Base-by-base conservation (phyloP, 2,888 invertebrate species). In the Tiliacea citrago region DNA sequence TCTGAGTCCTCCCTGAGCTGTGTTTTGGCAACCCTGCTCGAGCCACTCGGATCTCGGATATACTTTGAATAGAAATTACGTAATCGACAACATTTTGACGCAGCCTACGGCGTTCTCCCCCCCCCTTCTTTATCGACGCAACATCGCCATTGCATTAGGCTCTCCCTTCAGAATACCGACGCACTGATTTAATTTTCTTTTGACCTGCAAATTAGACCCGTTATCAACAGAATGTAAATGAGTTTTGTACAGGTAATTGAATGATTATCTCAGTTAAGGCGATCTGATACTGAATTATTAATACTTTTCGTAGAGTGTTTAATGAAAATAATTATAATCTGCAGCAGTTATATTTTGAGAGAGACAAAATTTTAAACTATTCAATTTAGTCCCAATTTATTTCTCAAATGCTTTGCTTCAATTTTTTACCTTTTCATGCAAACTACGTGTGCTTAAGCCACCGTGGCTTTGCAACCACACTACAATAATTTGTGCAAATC, bases 21-120 rank as follows among this genome's bases (percentile, higher is more conserved):
- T 84, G 73, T 88, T 92, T 91, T 89, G 89, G 85, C 88, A 90
- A 79, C 88, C 89, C 89, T 89, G 85, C 83, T 82, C 77, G 79
- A 89, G 86, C 84, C 82, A 85, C 84, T 91, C 76, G 69, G 53
- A 24, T 81, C 81, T 77, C 79, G 86, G 85, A 86, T 91, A 88
- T 91, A 91, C 91, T 94, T 93, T 93, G 93, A 94, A 95, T 94
- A 91, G 91, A 92, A 93, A 94, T 93, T 91, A 92, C 91, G 91
- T 89, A 91, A 93, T 93, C 92, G 90, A 84, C 86, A 86, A 89
- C 90, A 93, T 91, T 92, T 92, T 90, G 91, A 92, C 91, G 90
- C 91, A 91, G 90, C 90, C 89, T 88, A 88, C 81, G 88, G 86
- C 86, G 77, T 53, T 81, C 80, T 81, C 78, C 79, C 80, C 71